phyloP scores from a whole-genome alignment of 2,888 invertebrate genomes.

The Odontocerum albicorne region DNA sequence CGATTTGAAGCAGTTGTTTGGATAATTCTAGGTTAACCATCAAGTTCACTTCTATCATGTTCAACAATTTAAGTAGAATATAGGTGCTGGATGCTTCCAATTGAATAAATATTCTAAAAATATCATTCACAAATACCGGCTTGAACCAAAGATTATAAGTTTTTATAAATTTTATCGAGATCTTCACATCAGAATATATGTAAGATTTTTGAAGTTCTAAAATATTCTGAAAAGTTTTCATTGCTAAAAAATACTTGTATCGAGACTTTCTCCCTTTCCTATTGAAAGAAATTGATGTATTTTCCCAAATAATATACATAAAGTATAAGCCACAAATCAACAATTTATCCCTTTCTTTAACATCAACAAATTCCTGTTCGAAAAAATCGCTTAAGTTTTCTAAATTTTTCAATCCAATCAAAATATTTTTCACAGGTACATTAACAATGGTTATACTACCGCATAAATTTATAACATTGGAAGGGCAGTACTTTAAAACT shows the following conservation, averaged over 20 bases:
- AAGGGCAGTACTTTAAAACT: constrained; percentile 8
- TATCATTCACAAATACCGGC: constrained; percentile 6
- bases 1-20: constrained; percentile 5
- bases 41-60: constrained; percentile 4
- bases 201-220: not conserved
- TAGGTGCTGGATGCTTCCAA: constrained; percentile 1
- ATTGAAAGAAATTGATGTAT: constrained; percentile 6
- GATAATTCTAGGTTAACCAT: not conserved
- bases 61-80: constrained; percentile 6
- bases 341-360: not conserved
- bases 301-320: constrained; percentile 10
- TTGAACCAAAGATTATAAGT: constrained; percentile 5
- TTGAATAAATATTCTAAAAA: constrained; percentile 2
- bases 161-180: constrained; percentile 1
- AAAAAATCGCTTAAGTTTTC: not conserved
- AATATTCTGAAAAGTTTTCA: not conserved
- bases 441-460: not conserved
- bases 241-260: constrained; percentile 1
- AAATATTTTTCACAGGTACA: not conserved
- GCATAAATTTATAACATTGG: constrained; percentile 3
- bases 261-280: constrained; percentile 8
- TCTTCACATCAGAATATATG: not conserved
- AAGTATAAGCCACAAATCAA: constrained; percentile 6
- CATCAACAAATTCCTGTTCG: not conserved
- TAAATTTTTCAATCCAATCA: constrained; percentile 9